Evolutionary conservation across 2,888 invertebrate species (phyloP), one percentile per base, ranked within the genome.

Genomic region (Cryptus viduatorius): DNA sequence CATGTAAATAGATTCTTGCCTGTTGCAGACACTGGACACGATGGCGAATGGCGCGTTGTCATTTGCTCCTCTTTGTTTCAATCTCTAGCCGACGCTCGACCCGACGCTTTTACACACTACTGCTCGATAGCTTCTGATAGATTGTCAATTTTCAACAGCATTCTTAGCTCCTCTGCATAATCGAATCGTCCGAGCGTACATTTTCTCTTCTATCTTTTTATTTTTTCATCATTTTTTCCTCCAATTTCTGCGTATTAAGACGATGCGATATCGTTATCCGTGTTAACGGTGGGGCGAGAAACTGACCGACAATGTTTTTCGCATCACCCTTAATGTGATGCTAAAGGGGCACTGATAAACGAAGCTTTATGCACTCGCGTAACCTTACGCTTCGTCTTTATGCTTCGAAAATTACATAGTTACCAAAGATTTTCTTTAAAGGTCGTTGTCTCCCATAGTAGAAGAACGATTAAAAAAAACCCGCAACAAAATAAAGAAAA

Each of bases 1-100:
- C 91, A 93, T 93, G 93, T 92, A 93, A 93, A 93, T 93, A 92
- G 92, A 92, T 92, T 91, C 92, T 56, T 65, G 76, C 67, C 46
- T 72, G 82, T 37, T 72, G 84, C 61, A 79, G 76, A 83, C 81
- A 82, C 79, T 82, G 84, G 82, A 82, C 84, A 84, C 73, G 73
- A 79, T 64, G 78, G 68, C 65, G 79, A 75, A 81, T 78, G 79
- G 75, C 77, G 79, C 72, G 79, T 53, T 82, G 75, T 79, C 81
- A 59, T 31, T 77, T 83, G 84, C 85, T 87, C 81, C 83, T 87
- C 89, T 89, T 88, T 90, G 91, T 92, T 91, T 91, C 88, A 88
- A 90, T 90, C 84, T 84, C 75, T 59, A 72, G 71, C 73, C 79
- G 76, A 67, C 82, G 82, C 73, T 24, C 84, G 56, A 64, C 72